Conservation (phyloP, 1,140 invertebrate genomes). For the Monomorium pharaonis region DNA sequence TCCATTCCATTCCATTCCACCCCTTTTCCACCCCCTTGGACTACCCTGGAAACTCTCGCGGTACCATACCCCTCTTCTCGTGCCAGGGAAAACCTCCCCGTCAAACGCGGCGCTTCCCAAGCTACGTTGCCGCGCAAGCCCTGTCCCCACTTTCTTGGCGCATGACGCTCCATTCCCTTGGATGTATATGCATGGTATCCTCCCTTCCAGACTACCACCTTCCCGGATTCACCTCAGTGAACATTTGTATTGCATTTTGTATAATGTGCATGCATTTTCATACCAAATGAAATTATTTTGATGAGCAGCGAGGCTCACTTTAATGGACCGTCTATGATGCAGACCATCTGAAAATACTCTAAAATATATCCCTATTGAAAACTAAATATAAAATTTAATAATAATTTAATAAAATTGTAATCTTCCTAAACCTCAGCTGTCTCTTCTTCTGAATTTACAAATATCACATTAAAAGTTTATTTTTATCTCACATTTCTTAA, state of each 20-base stretch:
- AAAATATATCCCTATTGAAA: not conserved
- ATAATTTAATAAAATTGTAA: too few relatives aligned
- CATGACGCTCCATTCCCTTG: conserved; percentile 75
- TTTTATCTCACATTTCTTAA: not conserved
- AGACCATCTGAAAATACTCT: not conserved
- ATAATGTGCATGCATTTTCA: conserved; percentile 76
- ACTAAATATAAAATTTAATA: not conserved
- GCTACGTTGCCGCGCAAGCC: conserved; percentile 77
- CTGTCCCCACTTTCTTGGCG: conserved; percentile 75
- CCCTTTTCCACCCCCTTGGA: conserved; percentile 74
- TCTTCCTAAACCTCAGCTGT: not conserved
- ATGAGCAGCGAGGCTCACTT: not conserved
- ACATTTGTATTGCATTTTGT: conserved; percentile 83
- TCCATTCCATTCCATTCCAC: conserved; percentile 83
- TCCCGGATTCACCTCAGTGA: conserved; percentile 67
- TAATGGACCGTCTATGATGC: not conserved
- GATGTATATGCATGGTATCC: conserved; percentile 78
- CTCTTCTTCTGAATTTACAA: not conserved
- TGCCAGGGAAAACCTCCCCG: conserved; percentile 65
- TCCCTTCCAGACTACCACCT: conserved; percentile 56
- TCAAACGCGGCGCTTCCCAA: conserved; percentile 80
- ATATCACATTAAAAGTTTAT: not conserved
- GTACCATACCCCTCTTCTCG: conserved; percentile 66
- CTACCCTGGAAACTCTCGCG: conserved; percentile 70
- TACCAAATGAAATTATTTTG: conserved; percentile 45